These are phyloP conservation scores for Drosophila leontia DNA, from an alignment of 1,140 invertebrate species.

Conservation along the genomic window DNA sequence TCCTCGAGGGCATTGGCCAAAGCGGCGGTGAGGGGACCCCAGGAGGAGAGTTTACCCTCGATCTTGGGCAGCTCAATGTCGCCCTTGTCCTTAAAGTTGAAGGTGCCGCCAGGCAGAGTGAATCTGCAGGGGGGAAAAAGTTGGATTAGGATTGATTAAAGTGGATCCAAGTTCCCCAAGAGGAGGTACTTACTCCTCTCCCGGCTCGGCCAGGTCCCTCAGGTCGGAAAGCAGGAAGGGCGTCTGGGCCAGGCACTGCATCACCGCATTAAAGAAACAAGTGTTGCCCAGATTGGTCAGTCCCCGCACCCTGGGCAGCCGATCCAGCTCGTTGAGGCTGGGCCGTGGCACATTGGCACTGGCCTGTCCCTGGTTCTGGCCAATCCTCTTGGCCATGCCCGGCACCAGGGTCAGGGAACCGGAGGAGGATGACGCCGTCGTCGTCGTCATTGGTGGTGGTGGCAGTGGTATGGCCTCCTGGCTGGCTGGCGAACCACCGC, in stretches of 20 bases:
- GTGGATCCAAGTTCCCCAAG: no score
- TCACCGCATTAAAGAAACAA: slow-evolving; percentile 98
- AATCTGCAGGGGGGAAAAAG: slow-evolving; percentile 85
- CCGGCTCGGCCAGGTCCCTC: slow-evolving; percentile 89
- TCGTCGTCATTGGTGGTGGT: slow-evolving; percentile 33
- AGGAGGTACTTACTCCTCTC: slow-evolving; percentile 85
- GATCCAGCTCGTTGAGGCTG: slow-evolving; percentile 27
- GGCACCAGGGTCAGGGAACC: slow-evolving; percentile 38
- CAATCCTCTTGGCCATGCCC: slow-evolving; percentile 71
- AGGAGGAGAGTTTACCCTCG: slow-evolving; percentile 89
- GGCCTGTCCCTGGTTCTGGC: background rate
- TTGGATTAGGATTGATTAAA: no score
- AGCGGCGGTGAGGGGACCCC: slow-evolving; percentile 89
- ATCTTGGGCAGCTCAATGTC: slow-evolving; percentile 87
- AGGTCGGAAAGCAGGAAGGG: slow-evolving; percentile 91
- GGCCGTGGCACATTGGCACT: background rate
- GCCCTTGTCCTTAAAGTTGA: slow-evolving; percentile 86
- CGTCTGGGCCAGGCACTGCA: slow-evolving; percentile 96
- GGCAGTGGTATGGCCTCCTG: slow-evolving; percentile 57
- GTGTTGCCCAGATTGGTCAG: slow-evolving; percentile 96
- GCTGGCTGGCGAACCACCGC: slow-evolving; percentile 26
- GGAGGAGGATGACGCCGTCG: slow-evolving; percentile 14
- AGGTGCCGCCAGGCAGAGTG: slow-evolving; percentile 89
- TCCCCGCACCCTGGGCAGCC: slow-evolving; percentile 88
- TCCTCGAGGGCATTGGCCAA: slow-evolving; percentile 90